Percentiles rank a stretch among this genome's conserved stretches.
Conservation (phyloP, 2,113 vertebrate species). For the Dunckerocampus dactyliophorus region DNA sequence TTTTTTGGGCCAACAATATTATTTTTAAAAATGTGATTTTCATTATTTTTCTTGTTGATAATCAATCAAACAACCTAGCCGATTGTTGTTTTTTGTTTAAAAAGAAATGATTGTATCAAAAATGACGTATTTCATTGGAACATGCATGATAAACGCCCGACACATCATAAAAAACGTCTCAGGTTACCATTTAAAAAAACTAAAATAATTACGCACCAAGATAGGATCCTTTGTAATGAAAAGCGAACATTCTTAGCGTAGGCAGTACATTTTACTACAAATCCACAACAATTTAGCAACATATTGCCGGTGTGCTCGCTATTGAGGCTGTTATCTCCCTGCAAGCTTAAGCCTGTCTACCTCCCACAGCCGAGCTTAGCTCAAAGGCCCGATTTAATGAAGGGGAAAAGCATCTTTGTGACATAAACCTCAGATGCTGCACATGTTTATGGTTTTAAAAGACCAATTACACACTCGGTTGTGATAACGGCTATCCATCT, state of each 20-base stretch:
- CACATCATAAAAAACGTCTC: too few relatives aligned
- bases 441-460: slow-evolving; percentile 2
- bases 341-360: neutral
- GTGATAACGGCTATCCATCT: neutral
- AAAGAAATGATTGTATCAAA: too few relatives aligned
- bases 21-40: too few relatives aligned
- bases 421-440: neutral
- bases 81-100: too few relatives aligned
- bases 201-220: too few relatives aligned
- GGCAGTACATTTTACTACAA: neutral
- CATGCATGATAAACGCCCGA: too few relatives aligned
- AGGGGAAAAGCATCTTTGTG: slow-evolving; percentile 1
- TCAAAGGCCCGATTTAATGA: neutral
- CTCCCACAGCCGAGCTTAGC: neutral
- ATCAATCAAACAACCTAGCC: too few relatives aligned
- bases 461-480: slow-evolving; percentile 1
- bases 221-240: too few relatives aligned
- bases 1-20: too few relatives aligned
- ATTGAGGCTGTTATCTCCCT: neutral
- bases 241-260: neutral
- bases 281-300: neutral
- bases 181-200: too few relatives aligned
- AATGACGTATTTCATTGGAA: too few relatives aligned
- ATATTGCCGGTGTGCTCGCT: neutral
- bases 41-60: too few relatives aligned